Conservation (phyloP, 2,797 vertebrate genomes). For the Phylloscopus collybita region DNA sequence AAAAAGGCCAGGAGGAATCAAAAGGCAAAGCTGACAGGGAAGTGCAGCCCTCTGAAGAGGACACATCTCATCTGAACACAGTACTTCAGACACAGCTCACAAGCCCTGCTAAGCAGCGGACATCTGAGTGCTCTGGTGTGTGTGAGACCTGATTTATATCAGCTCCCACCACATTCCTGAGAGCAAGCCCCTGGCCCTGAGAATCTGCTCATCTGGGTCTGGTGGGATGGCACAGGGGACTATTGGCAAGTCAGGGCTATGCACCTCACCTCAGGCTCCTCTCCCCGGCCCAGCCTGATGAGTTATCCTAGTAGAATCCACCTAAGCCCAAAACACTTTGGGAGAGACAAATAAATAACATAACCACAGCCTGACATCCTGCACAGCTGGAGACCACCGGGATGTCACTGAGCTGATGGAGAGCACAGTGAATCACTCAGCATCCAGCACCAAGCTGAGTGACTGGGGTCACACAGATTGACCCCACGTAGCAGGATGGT, state of each 20-base stretch:
- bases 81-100: neutral
- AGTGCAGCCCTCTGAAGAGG: neutral
- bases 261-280: neutral
- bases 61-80: neutral
- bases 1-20: neutral
- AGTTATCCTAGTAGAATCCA: neutral
- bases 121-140: fast-evolving
- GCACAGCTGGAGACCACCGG: neutral
- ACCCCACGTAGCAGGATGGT: fast-evolving
- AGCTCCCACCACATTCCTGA: neutral
- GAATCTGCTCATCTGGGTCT: neutral
- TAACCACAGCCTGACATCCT: neutral
- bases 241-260: neutral
- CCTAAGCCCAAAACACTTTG: neutral
- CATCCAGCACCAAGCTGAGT: neutral
- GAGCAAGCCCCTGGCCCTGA: fast-evolving
- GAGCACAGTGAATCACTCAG: neutral
- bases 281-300: neutral
- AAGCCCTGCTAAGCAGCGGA: neutral
- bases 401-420: neutral
- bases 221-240: neutral
- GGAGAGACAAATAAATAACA: neutral
- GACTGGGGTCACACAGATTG: neutral
- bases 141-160: neutral
- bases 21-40: neutral